These are phyloP conservation scores for Oncopeltus fasciatus DNA, from an alignment of 1,140 invertebrate species.

Conservation along the genomic window DNA sequence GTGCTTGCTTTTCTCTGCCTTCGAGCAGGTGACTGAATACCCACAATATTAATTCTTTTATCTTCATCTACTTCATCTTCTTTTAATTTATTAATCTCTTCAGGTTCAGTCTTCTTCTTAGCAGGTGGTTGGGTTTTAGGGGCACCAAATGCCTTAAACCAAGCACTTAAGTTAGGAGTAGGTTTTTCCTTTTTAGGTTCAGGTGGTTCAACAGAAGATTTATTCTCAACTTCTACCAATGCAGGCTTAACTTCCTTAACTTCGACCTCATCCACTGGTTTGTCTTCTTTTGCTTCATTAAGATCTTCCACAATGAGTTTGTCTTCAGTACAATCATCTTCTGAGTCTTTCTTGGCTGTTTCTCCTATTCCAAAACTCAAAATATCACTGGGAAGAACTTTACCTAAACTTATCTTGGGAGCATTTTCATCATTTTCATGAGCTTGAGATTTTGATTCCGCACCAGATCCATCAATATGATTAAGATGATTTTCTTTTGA, in stretches of 20 bases:
- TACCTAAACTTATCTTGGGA: constrained; percentile 65
- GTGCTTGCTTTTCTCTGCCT: constrained; percentile 49
- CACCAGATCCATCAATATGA: constrained; percentile 1
- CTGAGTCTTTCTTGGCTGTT: constrained; percentile 18
- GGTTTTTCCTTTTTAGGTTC: constrained; percentile 42
- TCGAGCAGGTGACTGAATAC: constrained; percentile 30
- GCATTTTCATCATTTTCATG: constrained; percentile 44
- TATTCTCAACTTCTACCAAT: constrained; percentile 20
- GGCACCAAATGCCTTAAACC: constrained; percentile 79
- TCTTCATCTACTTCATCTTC: constrained; percentile 23
- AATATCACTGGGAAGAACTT: constrained; percentile 47
- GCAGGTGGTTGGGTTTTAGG: constrained; percentile 38
- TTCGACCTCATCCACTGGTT: constrained; percentile 23
- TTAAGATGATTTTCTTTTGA: constrained; percentile 27
- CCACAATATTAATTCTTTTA: constrained; percentile 22
- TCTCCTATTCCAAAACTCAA: constrained; percentile 25
- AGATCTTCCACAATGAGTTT: constrained; percentile 15
- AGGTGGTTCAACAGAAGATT: constrained; percentile 30
- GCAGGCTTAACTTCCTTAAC: constrained; percentile 14
- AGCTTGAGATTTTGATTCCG: constrained; percentile 38
- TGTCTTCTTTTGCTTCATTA: constrained; percentile 30
- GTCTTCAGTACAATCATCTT: constrained; percentile 19
- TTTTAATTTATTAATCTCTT: neutral
- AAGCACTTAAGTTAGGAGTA: constrained; percentile 73
- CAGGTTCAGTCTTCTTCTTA: constrained; percentile 28